Base-by-base conservation (phyloP, 2,797 vertebrate species). In the Prionace glauca region DNA sequence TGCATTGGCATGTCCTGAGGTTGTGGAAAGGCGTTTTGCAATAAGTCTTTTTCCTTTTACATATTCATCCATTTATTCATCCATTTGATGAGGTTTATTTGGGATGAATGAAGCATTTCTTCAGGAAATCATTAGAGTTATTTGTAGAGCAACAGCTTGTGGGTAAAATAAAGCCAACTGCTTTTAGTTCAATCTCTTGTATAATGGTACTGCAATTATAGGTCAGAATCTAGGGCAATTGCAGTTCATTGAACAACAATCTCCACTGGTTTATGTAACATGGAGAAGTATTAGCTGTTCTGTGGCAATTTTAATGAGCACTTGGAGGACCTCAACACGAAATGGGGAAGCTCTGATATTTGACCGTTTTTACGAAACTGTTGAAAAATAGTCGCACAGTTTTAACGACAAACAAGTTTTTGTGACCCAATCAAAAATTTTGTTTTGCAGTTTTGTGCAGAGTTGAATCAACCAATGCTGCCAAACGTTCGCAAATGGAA, bases 401-500 rank as follows among this genome's bases (percentile, higher is more conserved):
- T 77, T 95, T 77, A 50, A 60, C 9, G 29, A 20, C 26, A 22
- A 56, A 20, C 12, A 7, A 14, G 29, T 20, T 45, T 71, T 62
- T 94, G 32, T 95, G 95, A 67, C 95, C 41, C 20, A 36, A 24
- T 24, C 18, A 24, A 20, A 74, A 12, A 69, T 10, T 95, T 62
- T 95, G 5, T 96, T 96, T 97, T 97, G 88, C 97, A 99, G 99
- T 98, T 99, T 96, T 99, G 99, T 96, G 96, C 95, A 77, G 99
- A 99, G 97, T 97, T 99, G 96, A 99, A 99, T 97, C 98, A 99
- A 96, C 98, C 98, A 0, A 98, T 97, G 0, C 97, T 99, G 96
- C 97, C 98, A 97, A 98, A 98, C 88, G 98, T 99, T 93, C 98
- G 98, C 93, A 98, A 97, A 96, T 99, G 99, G 99, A 99, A 97